Conservation (phyloP, 2,797 vertebrate genomes). For the Taeniopygia guttata region DNA sequence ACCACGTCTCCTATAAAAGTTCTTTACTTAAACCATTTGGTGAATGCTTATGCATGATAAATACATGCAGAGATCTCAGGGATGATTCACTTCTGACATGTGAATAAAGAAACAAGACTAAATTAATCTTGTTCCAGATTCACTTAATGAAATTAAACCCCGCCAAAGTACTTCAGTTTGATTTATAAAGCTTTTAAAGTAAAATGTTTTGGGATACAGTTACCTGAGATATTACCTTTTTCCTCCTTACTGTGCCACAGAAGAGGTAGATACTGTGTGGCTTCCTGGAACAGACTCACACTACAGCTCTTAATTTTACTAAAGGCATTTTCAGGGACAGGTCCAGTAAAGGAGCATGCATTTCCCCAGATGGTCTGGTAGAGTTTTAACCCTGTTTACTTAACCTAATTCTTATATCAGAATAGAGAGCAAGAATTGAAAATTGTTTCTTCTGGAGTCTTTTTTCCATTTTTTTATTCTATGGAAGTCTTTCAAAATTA, state of each 20-base stretch:
- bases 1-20: not conserved
- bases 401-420: not conserved
- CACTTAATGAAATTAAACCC: slow-evolving; percentile 42
- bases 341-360: not conserved
- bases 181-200: slow-evolving; percentile 45
- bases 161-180: not conserved
- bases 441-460: not conserved
- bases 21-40: not conserved
- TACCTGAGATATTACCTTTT: not conserved
- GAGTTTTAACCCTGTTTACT: not conserved
- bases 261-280: not conserved
- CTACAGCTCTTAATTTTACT: not conserved
- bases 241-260: not conserved
- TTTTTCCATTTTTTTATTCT: not conserved
- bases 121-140: slow-evolving; percentile 18
- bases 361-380: not conserved
- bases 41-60: not conserved
- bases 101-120: slow-evolving; percentile 38
- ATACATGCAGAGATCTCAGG: not conserved
- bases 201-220: not conserved
- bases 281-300: not conserved
- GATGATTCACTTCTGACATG: slow-evolving; percentile 36
- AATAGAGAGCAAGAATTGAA: not conserved
- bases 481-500: not conserved
- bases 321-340: not conserved